phyloP scores from a whole-genome alignment of 2,888 invertebrate genomes.

The Cryptosula pallasiana region DNA sequence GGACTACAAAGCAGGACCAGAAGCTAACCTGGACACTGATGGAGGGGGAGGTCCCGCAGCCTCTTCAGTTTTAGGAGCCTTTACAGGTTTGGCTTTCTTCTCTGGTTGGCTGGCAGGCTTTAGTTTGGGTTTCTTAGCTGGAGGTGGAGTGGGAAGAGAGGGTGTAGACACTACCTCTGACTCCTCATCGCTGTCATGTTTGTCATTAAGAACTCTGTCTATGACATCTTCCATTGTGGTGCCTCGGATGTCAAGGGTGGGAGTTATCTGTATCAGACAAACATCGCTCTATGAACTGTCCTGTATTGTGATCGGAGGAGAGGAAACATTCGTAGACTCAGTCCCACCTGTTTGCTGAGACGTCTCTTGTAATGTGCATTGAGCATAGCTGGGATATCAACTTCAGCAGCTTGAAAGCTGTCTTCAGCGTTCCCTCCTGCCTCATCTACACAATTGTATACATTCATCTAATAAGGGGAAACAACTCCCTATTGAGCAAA shows the following conservation, averaged over 20 bases:
- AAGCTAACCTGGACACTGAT: neutral
- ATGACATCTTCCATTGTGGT: slow-evolving; percentile 70
- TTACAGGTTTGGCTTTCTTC: neutral
- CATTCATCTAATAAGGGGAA: no score
- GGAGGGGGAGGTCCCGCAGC: neutral
- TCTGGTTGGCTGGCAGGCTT: neutral
- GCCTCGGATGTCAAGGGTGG: slow-evolving; percentile 65
- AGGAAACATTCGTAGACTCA: no score
- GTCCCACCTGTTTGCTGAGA: slow-evolving; percentile 13
- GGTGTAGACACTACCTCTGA: neutral
- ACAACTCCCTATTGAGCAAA: no score
- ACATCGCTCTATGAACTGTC: no score
- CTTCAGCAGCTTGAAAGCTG: neutral
- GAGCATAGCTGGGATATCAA: neutral
- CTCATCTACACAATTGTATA: neutral
- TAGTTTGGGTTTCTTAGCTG: neutral
- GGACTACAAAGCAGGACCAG: no score
- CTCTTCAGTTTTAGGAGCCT: neutral
- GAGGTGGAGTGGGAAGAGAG: neutral
- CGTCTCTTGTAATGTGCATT: slow-evolving; percentile 2
- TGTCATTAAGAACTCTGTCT: slow-evolving; percentile 42
- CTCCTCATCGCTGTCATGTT: slow-evolving; percentile 19
- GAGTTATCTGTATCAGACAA: slow-evolving; percentile 12
- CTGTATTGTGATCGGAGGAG: no score
- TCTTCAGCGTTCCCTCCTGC: neutral